phyloP scores from a whole-genome alignment of 2,797 vertebrate genomes.

The Sebastes hopkinsi region DNA sequence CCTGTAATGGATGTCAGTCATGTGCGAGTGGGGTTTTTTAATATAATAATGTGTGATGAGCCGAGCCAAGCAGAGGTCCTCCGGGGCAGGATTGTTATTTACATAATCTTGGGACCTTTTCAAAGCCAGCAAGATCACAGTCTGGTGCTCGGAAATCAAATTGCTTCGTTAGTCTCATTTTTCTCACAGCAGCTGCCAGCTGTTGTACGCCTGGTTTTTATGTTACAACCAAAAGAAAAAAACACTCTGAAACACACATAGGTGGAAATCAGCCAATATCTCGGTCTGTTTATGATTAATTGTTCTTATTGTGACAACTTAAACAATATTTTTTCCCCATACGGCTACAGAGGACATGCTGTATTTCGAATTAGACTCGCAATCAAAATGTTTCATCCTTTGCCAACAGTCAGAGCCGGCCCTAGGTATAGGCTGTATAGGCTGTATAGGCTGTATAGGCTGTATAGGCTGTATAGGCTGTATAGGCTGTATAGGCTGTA shows the following conservation, averaged over 20 bases:
- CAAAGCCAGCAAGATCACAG: slow-evolving; percentile 6
- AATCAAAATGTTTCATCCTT: not conserved
- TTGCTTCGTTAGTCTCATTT: slow-evolving; percentile 11
- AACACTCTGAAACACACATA: not conserved
- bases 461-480: too few species aligned
- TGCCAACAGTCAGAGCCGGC: too few species aligned
- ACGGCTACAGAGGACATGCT: not conserved
- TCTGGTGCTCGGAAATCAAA: not conserved
- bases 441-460: too few species aligned
- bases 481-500: too few species aligned
- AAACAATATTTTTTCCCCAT: not conserved
- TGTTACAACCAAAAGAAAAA: not conserved
- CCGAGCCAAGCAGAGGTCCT: not conserved
- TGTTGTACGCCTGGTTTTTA: not conserved
- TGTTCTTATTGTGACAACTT: not conserved
- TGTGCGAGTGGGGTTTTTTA: not conserved
- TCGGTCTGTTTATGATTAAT: not conserved
- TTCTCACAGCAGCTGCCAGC: not conserved
- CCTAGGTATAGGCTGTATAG: too few species aligned
- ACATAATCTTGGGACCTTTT: slow-evolving; percentile 25
- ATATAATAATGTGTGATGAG: slow-evolving; percentile 32
- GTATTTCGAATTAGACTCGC: not conserved
- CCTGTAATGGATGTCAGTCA: slow-evolving; percentile 9
- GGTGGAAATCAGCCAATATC: not conserved
- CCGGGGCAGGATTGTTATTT: slow-evolving; percentile 18